Evolutionary conservation across 2,113 vertebrate species (phyloP).

Genomic region (Calidris pugnax): DNA sequence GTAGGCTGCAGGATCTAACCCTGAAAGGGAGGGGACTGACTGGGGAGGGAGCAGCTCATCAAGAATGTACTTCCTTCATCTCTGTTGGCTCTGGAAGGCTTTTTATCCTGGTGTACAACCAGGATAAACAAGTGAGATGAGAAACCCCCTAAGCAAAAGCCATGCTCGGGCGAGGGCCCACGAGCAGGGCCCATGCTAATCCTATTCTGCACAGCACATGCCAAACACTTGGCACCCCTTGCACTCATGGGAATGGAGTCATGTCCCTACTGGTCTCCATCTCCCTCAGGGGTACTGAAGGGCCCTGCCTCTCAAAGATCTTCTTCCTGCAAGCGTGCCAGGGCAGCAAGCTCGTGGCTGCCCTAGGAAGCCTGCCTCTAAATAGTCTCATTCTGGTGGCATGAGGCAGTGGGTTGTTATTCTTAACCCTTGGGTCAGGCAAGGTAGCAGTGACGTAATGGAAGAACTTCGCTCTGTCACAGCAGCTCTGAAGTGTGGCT

Average conservation of each 20-base stretch:
- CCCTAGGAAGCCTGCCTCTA: background rate
- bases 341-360: background rate
- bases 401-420: background rate
- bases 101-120: background rate
- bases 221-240: background rate
- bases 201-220: background rate
- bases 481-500: background rate
- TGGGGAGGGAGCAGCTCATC: background rate
- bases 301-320: background rate
- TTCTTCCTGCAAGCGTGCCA: background rate
- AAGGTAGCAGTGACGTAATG: slow-evolving; percentile 37
- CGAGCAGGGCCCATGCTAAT: background rate
- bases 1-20: background rate
- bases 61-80: background rate
- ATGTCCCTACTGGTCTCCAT: background rate
- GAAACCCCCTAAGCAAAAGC: background rate
- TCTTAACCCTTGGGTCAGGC: slow-evolving; percentile 36
- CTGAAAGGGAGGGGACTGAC: background rate
- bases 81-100: background rate
- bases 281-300: background rate
- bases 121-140: slow-evolving; percentile 24
- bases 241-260: background rate
- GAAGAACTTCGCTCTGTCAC: slow-evolving; percentile 3
- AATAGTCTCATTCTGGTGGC: background rate
- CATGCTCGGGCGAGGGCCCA: background rate